Evolutionary conservation across 2,113 vertebrate genomes (phyloP).

Genomic region (Cheilinus undulatus): DNA sequence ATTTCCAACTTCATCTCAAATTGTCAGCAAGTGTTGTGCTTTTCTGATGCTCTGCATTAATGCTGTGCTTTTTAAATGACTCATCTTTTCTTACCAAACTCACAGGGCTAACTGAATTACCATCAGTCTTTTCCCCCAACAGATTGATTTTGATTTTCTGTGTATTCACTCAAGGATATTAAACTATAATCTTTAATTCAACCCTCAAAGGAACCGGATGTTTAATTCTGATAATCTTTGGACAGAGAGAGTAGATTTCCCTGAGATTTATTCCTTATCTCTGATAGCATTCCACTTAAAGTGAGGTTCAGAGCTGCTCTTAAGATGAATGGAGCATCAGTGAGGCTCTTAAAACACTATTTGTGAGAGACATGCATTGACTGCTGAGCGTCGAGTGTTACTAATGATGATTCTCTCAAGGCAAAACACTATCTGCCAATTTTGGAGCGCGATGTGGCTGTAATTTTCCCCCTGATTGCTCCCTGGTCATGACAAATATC

Average conservation of each 20-base stretch:
- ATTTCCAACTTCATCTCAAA: background rate
- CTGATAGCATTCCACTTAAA: slow-evolving; percentile 54
- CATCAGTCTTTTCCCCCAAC: background rate
- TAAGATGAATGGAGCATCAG: slow-evolving; percentile 52
- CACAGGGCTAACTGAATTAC: slow-evolving; percentile 43
- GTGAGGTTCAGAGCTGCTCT: slow-evolving; percentile 59
- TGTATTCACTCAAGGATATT: slow-evolving; percentile 43
- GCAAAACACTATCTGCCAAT: slow-evolving; percentile 76
- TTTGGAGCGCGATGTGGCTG: slow-evolving; percentile 67
- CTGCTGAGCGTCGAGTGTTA: slow-evolving; percentile 69
- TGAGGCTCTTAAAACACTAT: slow-evolving; percentile 63
- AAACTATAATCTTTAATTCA: slow-evolving; percentile 48
- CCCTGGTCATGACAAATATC: slow-evolving; percentile 76
- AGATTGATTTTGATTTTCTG: slow-evolving; percentile 44
- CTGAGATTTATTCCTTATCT: slow-evolving; percentile 49
- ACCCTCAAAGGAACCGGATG: slow-evolving; percentile 41
- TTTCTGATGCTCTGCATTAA: background rate
- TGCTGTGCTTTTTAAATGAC: slow-evolving; percentile 28
- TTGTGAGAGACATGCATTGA: slow-evolving; percentile 66
- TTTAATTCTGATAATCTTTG: slow-evolving; percentile 51
- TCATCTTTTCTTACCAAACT: slow-evolving; percentile 34
- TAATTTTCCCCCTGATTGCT: slow-evolving; percentile 81
- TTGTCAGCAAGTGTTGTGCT: background rate
- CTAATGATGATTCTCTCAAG: slow-evolving; percentile 76
- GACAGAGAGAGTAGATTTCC: slow-evolving; percentile 35